Evolutionary conservation across 2,888 invertebrate genomes (phyloP).

Genomic region (Agelastica alni): DNA sequence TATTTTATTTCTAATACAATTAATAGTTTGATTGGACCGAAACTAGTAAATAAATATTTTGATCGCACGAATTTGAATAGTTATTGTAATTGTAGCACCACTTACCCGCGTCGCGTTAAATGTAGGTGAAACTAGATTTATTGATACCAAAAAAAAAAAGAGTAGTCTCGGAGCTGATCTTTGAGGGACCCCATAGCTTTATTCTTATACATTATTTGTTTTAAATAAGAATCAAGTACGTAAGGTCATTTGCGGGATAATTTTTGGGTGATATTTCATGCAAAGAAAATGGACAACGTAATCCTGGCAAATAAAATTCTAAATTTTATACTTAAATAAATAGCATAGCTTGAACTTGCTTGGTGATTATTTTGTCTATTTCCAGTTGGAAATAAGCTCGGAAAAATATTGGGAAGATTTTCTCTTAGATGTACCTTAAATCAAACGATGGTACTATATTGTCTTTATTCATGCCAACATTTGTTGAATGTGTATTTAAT

Average conservation of each 20-base stretch:
- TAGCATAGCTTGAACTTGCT: conserved; percentile 32
- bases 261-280: no score
- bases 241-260: no score
- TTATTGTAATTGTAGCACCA: no score
- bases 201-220: neutral
- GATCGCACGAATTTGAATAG: no score
- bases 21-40: no score
- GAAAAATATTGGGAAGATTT: conserved; percentile 17
- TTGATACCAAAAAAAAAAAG: no score
- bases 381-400: neutral
- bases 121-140: no score
- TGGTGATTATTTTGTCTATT: conserved; percentile 29
- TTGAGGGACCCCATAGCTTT: neutral
- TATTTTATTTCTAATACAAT: no score
- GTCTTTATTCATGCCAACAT: conserved; percentile 35
- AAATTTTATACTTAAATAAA: conserved; percentile 40
- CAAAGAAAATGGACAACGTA: conserved; percentile 24
- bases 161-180: neutral
- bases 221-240: neutral
- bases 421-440: conserved; percentile 29
- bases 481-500: conserved; percentile 25
- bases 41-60: no score
- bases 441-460: conserved; percentile 38
- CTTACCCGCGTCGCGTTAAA: no score
- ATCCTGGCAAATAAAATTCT: conserved; percentile 36